Evolutionary conservation across 2,113 vertebrate species (phyloP).

Genomic region (Hippopotamus amphibius): DNA sequence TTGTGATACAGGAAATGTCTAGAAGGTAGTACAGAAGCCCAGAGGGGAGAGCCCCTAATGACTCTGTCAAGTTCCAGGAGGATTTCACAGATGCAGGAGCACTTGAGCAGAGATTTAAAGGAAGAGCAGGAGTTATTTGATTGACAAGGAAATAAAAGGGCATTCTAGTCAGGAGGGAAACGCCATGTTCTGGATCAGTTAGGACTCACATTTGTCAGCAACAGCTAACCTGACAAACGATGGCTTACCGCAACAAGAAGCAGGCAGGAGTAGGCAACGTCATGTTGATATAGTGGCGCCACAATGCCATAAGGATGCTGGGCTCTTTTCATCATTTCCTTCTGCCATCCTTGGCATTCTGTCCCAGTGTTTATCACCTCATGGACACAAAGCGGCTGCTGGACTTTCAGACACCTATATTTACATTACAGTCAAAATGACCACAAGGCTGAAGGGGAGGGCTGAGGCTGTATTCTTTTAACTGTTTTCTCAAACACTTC

Average conservation of each 20-base stretch:
- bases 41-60: neutral
- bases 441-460: neutral
- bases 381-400: neutral
- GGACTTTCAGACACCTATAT: neutral
- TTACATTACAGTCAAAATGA: neutral
- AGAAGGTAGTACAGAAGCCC: neutral
- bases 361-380: neutral
- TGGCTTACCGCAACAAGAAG: too few relatives aligned
- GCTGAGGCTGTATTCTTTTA: neutral
- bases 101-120: neutral
- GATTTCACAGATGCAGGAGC: neutral
- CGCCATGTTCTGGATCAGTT: neutral
- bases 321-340: too few relatives aligned
- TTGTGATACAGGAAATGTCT: neutral
- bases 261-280: rapidly evolving
- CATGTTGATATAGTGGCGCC: rapidly evolving
- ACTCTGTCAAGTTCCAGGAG: neutral
- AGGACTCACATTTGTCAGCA: neutral
- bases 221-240: neutral
- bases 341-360: neutral
- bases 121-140: neutral
- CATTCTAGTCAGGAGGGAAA: neutral
- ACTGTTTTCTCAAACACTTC: neutral
- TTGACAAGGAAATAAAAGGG: neutral
- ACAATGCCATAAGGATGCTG: rapidly evolving